Conservation (phyloP, 2,113 vertebrate genomes). For the Onychorhynchus coronatus region DNA sequence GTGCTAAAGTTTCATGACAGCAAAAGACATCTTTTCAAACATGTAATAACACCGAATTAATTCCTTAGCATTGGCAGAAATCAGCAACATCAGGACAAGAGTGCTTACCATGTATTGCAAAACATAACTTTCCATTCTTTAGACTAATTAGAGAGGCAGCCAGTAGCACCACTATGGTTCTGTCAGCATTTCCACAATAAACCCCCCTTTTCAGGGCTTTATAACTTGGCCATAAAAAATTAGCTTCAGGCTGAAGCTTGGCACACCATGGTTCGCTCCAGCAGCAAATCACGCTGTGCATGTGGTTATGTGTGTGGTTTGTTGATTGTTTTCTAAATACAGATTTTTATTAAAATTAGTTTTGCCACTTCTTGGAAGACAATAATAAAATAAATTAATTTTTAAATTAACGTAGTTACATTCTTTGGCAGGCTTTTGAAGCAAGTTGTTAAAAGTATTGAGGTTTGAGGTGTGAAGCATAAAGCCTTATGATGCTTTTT, state of each 20-base stretch:
- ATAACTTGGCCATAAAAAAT: constrained; percentile 77
- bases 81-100: constrained; percentile 33
- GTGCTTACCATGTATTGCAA: constrained; percentile 64
- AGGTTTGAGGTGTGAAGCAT: not conserved
- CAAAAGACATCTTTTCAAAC: constrained; percentile 27
- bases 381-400: constrained; percentile 64
- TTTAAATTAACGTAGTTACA: constrained; percentile 46
- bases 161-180: constrained; percentile 72
- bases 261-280: constrained; percentile 53
- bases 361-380: constrained; percentile 70
- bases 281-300: constrained; percentile 54
- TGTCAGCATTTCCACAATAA: constrained; percentile 81
- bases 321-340: constrained; percentile 67
- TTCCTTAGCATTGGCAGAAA: constrained; percentile 24
- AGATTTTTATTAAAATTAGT: constrained; percentile 71
- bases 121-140: constrained; percentile 72
- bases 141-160: constrained; percentile 79
- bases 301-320: constrained; percentile 45
- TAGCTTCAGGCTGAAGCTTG: constrained; percentile 74
- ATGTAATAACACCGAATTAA: constrained; percentile 45
- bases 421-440: constrained; percentile 42
- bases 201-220: constrained; percentile 73
- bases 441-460: not conserved
- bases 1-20: constrained; percentile 23
- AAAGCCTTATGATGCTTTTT: not conserved